Percentiles rank a stretch among this genome's conserved stretches.
phyloP scores from a whole-genome alignment of 2,888 invertebrate genomes.

The Aporophyla lueneburgensis region DNA sequence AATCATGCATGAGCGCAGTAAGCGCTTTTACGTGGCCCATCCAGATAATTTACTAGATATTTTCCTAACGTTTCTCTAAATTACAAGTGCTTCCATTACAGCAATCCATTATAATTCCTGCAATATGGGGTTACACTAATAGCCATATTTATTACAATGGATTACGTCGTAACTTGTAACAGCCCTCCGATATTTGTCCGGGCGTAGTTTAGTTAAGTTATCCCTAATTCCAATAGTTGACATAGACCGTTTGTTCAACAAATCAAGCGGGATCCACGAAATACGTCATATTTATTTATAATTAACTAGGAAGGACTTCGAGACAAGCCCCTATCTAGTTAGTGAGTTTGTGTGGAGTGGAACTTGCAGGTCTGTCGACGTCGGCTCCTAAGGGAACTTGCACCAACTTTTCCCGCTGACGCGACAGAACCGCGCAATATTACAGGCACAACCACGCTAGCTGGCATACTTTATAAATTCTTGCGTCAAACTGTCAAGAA shows the following conservation, averaged over 20 bases:
- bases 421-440: slow-evolving; percentile 72
- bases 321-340: slow-evolving; percentile 76
- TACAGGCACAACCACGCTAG: slow-evolving; percentile 61
- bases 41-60: slow-evolving; percentile 8
- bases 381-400: slow-evolving; percentile 71
- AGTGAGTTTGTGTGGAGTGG: slow-evolving; percentile 72
- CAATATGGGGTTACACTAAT: slow-evolving; percentile 34
- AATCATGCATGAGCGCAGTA: not conserved
- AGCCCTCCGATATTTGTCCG: slow-evolving; percentile 23
- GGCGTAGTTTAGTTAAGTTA: slow-evolving; percentile 14
- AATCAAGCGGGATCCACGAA: slow-evolving; percentile 46
- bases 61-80: slow-evolving; percentile 28
- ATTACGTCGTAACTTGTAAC: slow-evolving; percentile 48
- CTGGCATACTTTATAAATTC: slow-evolving; percentile 71
- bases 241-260: slow-evolving; percentile 26
- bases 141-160: slow-evolving; percentile 44
- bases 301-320: slow-evolving; percentile 57
- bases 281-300: slow-evolving; percentile 62
- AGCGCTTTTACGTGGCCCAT: not conserved
- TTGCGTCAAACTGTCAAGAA: slow-evolving; percentile 73
- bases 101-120: slow-evolving; percentile 46
- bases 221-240: slow-evolving; percentile 54
- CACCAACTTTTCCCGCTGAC: slow-evolving; percentile 76
- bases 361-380: slow-evolving; percentile 62
- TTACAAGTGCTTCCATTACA: slow-evolving; percentile 27